Evolutionary conservation across 2,797 vertebrate genomes (phyloP), one percentile per base, ranked within the genome.

Genomic region (Phylloscopus collybita): DNA sequence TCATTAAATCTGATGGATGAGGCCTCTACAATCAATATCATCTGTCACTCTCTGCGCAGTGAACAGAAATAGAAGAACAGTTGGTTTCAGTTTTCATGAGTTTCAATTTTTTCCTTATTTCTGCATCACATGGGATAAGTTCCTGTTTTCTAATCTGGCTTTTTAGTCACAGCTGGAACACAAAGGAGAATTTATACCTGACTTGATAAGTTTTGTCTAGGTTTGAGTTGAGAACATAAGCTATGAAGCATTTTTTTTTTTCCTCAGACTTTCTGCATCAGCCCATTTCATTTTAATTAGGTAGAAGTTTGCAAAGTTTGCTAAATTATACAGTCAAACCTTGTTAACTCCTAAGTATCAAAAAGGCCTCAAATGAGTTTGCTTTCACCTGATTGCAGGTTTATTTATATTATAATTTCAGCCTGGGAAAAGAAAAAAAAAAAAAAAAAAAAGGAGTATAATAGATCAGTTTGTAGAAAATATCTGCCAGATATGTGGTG

Each of bases 11-110:
- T 90, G 62, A 70, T 69, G 34, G 57, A 72, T 70, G 73, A 8
- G 3, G 26, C 22, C 62, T 86, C 86, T 60, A 16, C 34, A 73
- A n/a, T 78, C 57, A 73, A 15, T 73, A 65, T 93, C 34, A 73
- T 66, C 71, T 97, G 74, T 80, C 90, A 78, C 50, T 89, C 47
- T n/a, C 1, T 0, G 1, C 17, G 71, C 25, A 82, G 13, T 29
- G 74, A 90, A 74, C 51, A 29, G 56, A 87, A 94, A 61, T 10
- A 83, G 47, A 62, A 50, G 42, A 82, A 70, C 51, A 76, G 53
- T 54, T 94, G 71, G 9, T 87, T 93, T 95, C 71, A 80, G 67
- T 91, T 95, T 71, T n/a, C 84, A 69, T 76, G 81, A 85, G 49
- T 85, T 85, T 87, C 60, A 78, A 13, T 0, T 80, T 95, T 90